A percentile compares a stretch with the other conserved stretches of the same genome.
phyloP scores from a whole-genome alignment of 2,797 vertebrate genomes.

The Hydrolagus colliei region DNA sequence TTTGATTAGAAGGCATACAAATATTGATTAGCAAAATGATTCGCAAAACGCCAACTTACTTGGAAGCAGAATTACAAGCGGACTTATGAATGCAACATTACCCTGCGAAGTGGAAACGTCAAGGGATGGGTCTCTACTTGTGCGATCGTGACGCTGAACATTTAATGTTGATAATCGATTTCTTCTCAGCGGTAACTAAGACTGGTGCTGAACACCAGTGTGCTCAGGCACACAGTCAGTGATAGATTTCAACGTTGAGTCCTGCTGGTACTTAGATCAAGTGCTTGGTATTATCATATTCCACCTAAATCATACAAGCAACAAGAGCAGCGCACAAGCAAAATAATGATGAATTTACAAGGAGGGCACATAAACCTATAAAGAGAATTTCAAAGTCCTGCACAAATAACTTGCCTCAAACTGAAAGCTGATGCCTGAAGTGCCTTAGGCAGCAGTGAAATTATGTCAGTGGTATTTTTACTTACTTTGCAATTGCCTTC shows the following conservation, averaged over 20 bases:
- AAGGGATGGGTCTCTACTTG: neutral
- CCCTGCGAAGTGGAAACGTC: neutral
- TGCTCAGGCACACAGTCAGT: neutral
- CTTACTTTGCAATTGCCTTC: neutral
- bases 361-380: neutral
- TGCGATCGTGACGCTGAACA: too few species aligned
- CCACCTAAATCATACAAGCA: neutral
- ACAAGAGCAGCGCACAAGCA: too few species aligned
- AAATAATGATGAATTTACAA: neutral
- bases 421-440: neutral
- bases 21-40: neutral
- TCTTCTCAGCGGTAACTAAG: neutral
- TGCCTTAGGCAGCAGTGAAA: neutral
- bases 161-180: neutral
- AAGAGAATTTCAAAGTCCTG: constrained; percentile 19
- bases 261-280: neutral
- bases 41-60: too few species aligned
- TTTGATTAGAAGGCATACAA: neutral
- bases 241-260: neutral
- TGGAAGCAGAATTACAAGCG: too few species aligned
- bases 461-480: neutral
- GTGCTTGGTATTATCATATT: neutral
- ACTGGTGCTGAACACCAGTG: neutral
- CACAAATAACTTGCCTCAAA: neutral
- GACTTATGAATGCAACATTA: neutral